Evolutionary conservation across 1,140 invertebrate genomes (phyloP), one percentile per base, ranked within the genome.

Genomic region (Stratiolaelaps scimitus): DNA sequence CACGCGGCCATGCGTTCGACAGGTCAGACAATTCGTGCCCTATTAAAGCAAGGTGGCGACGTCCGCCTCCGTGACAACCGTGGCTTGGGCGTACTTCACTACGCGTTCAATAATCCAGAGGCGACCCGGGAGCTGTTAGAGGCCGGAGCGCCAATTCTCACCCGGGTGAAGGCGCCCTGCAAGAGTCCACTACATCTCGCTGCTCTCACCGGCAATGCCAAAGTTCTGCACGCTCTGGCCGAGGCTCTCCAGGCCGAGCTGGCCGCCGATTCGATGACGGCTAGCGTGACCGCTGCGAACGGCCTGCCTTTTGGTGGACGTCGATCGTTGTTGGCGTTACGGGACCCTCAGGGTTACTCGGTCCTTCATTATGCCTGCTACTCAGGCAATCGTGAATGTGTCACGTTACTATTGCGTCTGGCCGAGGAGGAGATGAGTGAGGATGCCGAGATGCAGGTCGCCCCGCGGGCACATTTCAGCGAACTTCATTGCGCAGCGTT

Each of bases 391-490:
- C 53, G 53, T 4, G 53, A 60, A 4, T 60, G 53, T 26, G 53
- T 60, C 15, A 34, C 53, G 15, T 26, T 60, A 34, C 23, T 60
- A 4, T 34, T 60, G 15, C 17, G 34, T 34, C 26, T 29, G 34
- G 53, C 53, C 23, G 34, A 60, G 53, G 53, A 60, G 20, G 53
- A 60, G 20, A 60, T 60, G 53, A 60, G 53, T 10, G 53, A 60
- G 20, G 53, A 60, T 23, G 53, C 53, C 2, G 53, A 60, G 53
- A 60, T 60, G 53, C 53, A 60, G 15, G 53, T 60, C 15, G 53
- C 53, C 34, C 53, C 53, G 20, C 26, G 53, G 10, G 53, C 53
- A 29, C 53, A 60, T 23, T 60, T 60, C 53, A 60, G 26, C 23
- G 53, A 60, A 26, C 53, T 60, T 26, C 53, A 60, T 26, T 60